Base-by-base conservation (phyloP, 2,797 vertebrate species). In the Amblyraja radiata region DNA sequence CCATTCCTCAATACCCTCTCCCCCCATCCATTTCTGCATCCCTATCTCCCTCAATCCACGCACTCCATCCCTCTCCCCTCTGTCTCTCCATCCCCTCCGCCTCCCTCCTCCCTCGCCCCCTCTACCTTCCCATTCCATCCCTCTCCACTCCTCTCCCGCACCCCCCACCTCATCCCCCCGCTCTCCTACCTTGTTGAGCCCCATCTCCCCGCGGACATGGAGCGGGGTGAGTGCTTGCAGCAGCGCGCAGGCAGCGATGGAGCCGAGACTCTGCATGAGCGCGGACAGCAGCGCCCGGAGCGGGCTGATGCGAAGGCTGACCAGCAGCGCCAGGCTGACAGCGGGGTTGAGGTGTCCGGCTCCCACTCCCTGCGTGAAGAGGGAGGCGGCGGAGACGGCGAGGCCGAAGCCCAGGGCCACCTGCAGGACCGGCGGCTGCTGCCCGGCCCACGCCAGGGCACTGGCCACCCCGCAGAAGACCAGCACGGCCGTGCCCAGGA, bases 331-430 rank as follows among this genome's bases (percentile, higher is more conserved):
- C 93, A 95, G 32, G 81, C 94, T 95, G 23, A 95, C 93, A 0
- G 94, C 94, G 0, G 94, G 94, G 93, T 95, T 95, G 58, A 95
- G 90, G 21, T 94, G 95, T 11, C 94, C 94, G 5, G 88, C 93
- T 2, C 94, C 58, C 14, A 93, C 93, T 0, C 93, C n/a, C 39
- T 93, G 93, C 6, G 94, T 61, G 25, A 94, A 94, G 4, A 93
- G 76, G 10, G 93, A 76, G 80, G 93, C 84, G 39, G 94, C n/a
- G 2, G 93, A 18, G 16, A 94, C 61, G 0, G 94, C 94, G n/a
- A 83, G 76, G n/a, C 94, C 94, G 1, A 94, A 95, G 21, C 93
- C 93, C n/a, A 95, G 86, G 6, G 94, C 93, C 54, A 94, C 93
- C 0, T 74, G 93, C 63, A 95, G 61, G 0, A 93, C 93, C 46